Evolutionary conservation across 2,888 invertebrate genomes (phyloP).

Genomic region (Apeira syringaria): DNA sequence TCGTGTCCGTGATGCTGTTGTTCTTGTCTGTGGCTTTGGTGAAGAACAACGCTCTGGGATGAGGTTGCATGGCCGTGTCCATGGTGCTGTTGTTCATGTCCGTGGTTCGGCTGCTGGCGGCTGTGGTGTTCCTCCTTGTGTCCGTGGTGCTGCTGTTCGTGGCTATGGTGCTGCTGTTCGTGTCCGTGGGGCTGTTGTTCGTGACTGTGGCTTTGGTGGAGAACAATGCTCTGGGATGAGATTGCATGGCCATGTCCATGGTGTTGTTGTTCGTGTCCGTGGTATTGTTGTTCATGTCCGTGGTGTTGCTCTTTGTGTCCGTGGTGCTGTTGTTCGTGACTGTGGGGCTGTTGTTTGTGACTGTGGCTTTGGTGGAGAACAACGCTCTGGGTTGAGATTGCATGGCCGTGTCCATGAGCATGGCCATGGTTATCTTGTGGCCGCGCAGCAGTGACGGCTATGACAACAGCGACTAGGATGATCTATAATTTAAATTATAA

Average conservation of each 20-base stretch:
- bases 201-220: constrained; percentile 39
- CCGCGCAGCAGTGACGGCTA: no score
- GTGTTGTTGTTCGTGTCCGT: no score
- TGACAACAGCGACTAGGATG: no score
- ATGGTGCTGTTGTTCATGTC: no score
- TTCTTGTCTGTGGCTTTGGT: constrained; percentile 42
- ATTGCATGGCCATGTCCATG: constrained; percentile 30
- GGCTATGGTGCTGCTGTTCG: constrained; percentile 44
- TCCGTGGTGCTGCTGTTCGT: constrained; percentile 14
- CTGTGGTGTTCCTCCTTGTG: background rate
- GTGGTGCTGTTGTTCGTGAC: constrained; percentile 23
- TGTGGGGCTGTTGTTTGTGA: constrained; percentile 42
- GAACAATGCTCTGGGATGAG: constrained; percentile 48
- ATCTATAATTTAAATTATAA: no score
- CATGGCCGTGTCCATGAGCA: constrained; percentile 29
- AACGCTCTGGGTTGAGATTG: constrained; percentile 45
- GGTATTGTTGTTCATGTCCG: constrained; percentile 5
- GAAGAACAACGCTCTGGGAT: constrained; percentile 47
- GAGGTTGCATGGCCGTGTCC: constrained; percentile 36
- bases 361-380: constrained; percentile 43
- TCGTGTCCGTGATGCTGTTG: constrained; percentile 6
- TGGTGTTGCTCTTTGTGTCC: background rate
- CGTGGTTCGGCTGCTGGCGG: constrained; percentile 9
- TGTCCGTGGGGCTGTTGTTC: constrained; percentile 29
- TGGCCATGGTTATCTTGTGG: constrained; percentile 12